These are phyloP conservation scores for Potamilus streckersoni DNA, from an alignment of 1,140 invertebrate genomes.

Conservation along the genomic window DNA sequence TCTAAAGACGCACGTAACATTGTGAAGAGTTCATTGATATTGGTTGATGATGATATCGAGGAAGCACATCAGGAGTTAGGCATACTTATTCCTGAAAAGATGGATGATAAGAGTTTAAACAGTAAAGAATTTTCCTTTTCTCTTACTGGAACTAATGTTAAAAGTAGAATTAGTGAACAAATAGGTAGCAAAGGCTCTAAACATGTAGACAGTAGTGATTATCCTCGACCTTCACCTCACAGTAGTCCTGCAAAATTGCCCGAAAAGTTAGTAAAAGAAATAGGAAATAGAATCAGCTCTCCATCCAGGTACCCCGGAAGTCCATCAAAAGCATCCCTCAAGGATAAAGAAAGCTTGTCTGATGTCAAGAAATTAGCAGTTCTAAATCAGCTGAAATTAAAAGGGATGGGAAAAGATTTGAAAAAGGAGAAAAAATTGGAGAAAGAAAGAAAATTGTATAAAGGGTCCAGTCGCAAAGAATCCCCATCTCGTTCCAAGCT, in stretches of 20 bases:
- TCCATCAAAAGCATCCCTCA: slow-evolving; percentile 53
- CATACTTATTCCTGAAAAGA: slow-evolving; percentile 28
- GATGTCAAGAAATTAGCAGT: slow-evolving; percentile 49
- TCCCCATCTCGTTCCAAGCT: slow-evolving; percentile 27
- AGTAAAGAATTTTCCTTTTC: slow-evolving; percentile 26
- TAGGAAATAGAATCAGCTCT: slow-evolving; percentile 55
- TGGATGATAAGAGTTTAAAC: slow-evolving; percentile 26
- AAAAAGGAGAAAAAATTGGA: slow-evolving; percentile 28
- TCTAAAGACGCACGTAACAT: slow-evolving; percentile 25
- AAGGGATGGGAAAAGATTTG: slow-evolving; percentile 26
- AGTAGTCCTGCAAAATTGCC: too few species aligned
- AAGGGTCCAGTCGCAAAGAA: slow-evolving; percentile 7
- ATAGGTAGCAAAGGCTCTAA: too few species aligned
- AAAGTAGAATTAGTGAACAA: too few species aligned
- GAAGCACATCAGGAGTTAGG: slow-evolving; percentile 32
- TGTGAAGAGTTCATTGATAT: slow-evolving; percentile 48
- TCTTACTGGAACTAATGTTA: background rate
- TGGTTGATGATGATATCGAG: slow-evolving; percentile 54
- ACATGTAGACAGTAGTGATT: too few species aligned
- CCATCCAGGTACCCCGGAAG: slow-evolving; percentile 45
- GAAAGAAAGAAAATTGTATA: slow-evolving; percentile 21
- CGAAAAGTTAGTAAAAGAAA: slow-evolving; percentile 55
- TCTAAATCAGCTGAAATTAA: slow-evolving; percentile 35
- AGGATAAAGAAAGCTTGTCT: slow-evolving; percentile 46
- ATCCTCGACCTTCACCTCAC: too few species aligned